phyloP scores from a whole-genome alignment of 2,888 invertebrate genomes.

The Odontothrips loti region DNA sequence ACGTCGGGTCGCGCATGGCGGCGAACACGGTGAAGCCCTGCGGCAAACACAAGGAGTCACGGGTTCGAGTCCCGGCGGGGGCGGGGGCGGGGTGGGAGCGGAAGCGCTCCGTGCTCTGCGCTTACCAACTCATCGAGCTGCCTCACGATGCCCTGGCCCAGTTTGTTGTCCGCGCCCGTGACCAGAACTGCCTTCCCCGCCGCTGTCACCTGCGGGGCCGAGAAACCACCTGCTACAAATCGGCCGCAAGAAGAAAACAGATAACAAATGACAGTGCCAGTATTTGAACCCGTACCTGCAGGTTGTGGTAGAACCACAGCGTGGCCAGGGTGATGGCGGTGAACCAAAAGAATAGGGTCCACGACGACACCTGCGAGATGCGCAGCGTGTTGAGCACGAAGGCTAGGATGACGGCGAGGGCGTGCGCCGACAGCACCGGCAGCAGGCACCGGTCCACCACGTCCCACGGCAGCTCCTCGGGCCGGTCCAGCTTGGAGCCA shows the following conservation, averaged over 20 bases:
- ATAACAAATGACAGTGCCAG: no score
- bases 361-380: slow-evolving; percentile 70
- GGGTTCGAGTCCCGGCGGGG: background rate
- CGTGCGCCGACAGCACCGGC: slow-evolving; percentile 75
- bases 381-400: slow-evolving; percentile 65
- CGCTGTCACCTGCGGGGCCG: slow-evolving; percentile 65
- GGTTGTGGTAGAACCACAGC: slow-evolving; percentile 76
- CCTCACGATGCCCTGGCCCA: slow-evolving; percentile 70
- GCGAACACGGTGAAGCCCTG: slow-evolving; percentile 84
- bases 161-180: slow-evolving; percentile 76
- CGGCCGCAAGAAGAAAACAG: no score
- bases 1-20: slow-evolving; percentile 66
- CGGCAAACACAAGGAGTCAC: slow-evolving; percentile 29
- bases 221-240: slow-evolving; percentile 4
- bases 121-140: slow-evolving; percentile 67
- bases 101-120: background rate
- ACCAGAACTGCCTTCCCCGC: slow-evolving; percentile 79
- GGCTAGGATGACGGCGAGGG: slow-evolving; percentile 69
- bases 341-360: slow-evolving; percentile 74
- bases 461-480: slow-evolving; percentile 53
- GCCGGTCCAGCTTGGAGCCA: slow-evolving; percentile 28
- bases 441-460: slow-evolving; percentile 67
- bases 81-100: slow-evolving; percentile 15
- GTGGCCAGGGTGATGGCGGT: slow-evolving; percentile 64
- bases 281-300: slow-evolving; percentile 72